Evolutionary conservation across 2,113 vertebrate species (phyloP).

Genomic region (Piaya cayana): DNA sequence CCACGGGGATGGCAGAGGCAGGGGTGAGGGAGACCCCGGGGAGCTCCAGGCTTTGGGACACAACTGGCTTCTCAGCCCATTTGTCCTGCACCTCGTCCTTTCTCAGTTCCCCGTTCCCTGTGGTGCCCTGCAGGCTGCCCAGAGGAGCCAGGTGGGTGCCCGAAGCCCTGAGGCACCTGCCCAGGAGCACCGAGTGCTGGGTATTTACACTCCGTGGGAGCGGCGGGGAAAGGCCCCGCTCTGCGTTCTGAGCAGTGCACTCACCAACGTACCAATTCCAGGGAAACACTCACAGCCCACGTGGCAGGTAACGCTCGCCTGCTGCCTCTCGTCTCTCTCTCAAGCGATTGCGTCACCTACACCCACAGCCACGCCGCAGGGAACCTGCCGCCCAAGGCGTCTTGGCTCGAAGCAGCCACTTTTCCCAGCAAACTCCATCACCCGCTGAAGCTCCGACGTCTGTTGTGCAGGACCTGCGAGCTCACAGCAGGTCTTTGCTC

Average conservation of each 20-base stretch:
- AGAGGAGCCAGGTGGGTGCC: rapidly evolving
- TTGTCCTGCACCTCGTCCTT: rapidly evolving
- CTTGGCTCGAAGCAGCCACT: not conserved
- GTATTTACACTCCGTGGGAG: rapidly evolving
- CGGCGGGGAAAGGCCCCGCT: rapidly evolving
- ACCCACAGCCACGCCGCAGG: not conserved
- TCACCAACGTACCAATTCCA: rapidly evolving
- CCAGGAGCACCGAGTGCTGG: not conserved
- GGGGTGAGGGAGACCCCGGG: rapidly evolving
- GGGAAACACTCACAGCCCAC: not conserved
- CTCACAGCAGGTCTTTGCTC: not conserved
- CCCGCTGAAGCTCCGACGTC: not conserved
- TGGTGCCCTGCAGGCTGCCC: not conserved
- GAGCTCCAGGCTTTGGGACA: rapidly evolving
- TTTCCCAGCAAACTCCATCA: not conserved
- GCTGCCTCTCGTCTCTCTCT: not conserved
- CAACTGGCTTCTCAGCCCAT: rapidly evolving
- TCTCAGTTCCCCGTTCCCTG: rapidly evolving
- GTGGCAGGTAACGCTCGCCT: rapidly evolving
- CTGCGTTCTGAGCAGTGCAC: rapidly evolving
- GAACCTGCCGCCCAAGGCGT: not conserved
- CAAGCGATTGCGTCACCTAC: not conserved
- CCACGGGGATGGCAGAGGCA: rapidly evolving
- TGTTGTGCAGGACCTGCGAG: not conserved
- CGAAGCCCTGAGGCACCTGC: not conserved